Conservation (phyloP, 1,140 invertebrate species). For the Trichomalopsis sarcophagae region DNA sequence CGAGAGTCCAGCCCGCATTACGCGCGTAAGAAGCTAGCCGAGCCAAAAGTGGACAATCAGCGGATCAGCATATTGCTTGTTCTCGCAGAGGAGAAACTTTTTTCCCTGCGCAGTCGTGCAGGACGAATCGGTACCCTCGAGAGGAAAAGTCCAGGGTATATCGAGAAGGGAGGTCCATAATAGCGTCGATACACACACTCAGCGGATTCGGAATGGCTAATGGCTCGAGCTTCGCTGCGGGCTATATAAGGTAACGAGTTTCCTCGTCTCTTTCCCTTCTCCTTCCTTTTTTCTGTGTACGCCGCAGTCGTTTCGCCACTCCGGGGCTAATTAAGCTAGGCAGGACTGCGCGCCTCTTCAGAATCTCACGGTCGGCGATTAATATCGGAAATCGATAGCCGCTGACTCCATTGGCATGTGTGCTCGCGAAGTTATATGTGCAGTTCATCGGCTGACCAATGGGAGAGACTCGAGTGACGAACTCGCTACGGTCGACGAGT, state of each 20-base stretch:
- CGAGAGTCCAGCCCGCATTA: neutral
- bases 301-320: neutral
- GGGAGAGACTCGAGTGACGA: neutral
- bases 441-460: neutral
- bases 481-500: neutral
- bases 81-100: neutral
- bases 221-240: neutral
- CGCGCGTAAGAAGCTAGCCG: neutral
- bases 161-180: neutral
- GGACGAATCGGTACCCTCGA: neutral
- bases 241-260: slow-evolving; percentile 29
- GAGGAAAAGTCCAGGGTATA: neutral
- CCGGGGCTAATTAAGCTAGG: slow-evolving; percentile 32
- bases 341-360: neutral
- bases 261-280: slow-evolving; percentile 2
- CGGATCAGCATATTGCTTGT: neutral
- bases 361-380: slow-evolving; percentile 12
- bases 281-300: neutral
- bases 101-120: neutral
- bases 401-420: neutral
- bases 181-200: slow-evolving; percentile 24
- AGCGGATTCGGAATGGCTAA: slow-evolving; percentile 33
- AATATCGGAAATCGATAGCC: slow-evolving; percentile 45
- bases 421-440: neutral
- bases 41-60: neutral